phyloP scores from a whole-genome alignment of 2,113 vertebrate species.

The Cepphus grylle region DNA sequence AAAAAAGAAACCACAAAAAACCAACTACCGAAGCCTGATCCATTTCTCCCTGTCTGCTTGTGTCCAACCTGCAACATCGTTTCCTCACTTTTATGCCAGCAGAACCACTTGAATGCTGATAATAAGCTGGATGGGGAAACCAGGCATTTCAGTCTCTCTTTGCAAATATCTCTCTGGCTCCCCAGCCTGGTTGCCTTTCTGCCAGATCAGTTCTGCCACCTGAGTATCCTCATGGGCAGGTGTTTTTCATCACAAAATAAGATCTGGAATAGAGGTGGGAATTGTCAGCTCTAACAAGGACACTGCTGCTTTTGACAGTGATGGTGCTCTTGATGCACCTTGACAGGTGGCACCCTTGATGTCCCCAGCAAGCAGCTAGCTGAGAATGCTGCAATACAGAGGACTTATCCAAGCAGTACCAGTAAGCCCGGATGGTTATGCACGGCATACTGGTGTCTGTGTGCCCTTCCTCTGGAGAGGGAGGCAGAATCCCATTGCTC shows the following conservation, averaged over 20 bases:
- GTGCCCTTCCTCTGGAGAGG: background rate
- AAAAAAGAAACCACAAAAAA: background rate
- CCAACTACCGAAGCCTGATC: background rate
- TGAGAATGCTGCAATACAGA: background rate
- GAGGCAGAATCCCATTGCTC: background rate
- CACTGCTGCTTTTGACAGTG: background rate
- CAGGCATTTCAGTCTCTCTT: background rate
- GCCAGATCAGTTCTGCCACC: background rate
- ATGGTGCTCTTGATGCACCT: background rate
- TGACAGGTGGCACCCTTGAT: background rate
- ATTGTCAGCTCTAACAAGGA: background rate
- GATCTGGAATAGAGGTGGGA: background rate
- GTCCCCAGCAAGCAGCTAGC: background rate
- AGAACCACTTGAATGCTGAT: background rate
- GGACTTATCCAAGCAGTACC: background rate
- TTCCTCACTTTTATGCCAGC: background rate
- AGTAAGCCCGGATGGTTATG: background rate
- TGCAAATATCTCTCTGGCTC: background rate
- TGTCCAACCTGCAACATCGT: rapidly evolving
- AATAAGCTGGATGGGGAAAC: background rate
- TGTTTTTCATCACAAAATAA: background rate
- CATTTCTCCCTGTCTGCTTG: background rate
- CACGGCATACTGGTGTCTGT: background rate
- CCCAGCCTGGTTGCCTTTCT: background rate
- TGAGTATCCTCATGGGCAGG: background rate